phyloP scores from a whole-genome alignment of 2,888 invertebrate genomes.

The Nebria salina region DNA sequence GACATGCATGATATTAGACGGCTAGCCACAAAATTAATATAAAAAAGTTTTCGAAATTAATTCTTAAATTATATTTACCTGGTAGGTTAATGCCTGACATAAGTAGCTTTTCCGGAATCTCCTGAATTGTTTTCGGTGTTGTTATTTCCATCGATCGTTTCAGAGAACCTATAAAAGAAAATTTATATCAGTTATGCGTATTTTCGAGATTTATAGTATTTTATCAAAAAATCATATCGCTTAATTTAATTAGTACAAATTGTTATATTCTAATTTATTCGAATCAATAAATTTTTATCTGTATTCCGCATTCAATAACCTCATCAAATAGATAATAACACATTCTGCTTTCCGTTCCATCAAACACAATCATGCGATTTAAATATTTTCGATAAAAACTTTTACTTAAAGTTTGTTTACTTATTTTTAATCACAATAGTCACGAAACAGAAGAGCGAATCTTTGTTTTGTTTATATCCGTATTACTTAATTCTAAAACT shows the following conservation, averaged over 20 bases:
- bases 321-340: constrained; percentile 23
- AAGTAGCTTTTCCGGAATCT: constrained; percentile 73
- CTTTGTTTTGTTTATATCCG: too few species aligned
- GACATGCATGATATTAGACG: too few species aligned
- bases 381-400: background rate
- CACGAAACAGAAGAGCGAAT: too few species aligned
- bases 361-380: background rate
- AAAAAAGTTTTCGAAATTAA: too few species aligned
- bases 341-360: background rate
- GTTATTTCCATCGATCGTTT: constrained; percentile 64
- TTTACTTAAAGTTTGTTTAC: background rate
- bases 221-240: background rate
- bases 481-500: too few species aligned
- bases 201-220: background rate
- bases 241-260: constrained; percentile 9
- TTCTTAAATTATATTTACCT: constrained; percentile 62
- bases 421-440: background rate
- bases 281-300: constrained; percentile 26
- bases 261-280: background rate
- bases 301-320: constrained; percentile 44
- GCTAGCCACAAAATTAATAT: too few species aligned
- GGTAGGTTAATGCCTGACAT: constrained; percentile 76
- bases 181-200: constrained; percentile 14
- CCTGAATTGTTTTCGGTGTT: constrained; percentile 71
- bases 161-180: constrained; percentile 60